A percentile compares a stretch with the other conserved stretches of the same genome.
Evolutionary conservation across 2,113 vertebrate genomes (phyloP).

Genomic region (Hyperoodon ampullatus): DNA sequence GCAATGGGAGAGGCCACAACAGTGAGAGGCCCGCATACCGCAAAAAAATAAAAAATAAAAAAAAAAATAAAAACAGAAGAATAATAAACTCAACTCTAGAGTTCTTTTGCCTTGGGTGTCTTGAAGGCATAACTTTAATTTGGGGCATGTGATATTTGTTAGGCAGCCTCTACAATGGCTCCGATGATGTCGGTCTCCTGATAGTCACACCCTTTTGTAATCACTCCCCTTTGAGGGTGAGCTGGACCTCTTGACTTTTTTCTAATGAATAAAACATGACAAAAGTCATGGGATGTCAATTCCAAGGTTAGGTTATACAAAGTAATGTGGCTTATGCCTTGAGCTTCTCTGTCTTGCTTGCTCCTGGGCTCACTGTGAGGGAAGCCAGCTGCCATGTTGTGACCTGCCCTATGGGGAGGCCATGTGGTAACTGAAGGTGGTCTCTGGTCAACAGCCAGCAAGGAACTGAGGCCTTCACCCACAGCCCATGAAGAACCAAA

Average conservation of each 20-base stretch:
- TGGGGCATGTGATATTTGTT: neutral
- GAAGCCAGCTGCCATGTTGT: neutral
- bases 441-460: neutral
- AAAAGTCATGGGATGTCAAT: constrained; percentile 47
- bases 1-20: too few species aligned
- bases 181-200: neutral
- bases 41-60: too few species aligned
- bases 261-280: constrained; percentile 52
- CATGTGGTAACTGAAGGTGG: neutral
- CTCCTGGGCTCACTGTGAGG: neutral
- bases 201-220: neutral
- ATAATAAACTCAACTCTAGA: constrained; percentile 3
- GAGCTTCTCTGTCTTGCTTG: neutral
- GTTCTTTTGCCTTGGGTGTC: neutral
- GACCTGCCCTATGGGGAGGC: neutral
- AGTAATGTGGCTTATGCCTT: neutral
- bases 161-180: neutral
- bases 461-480: neutral
- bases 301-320: constrained; percentile 56
- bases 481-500: neutral
- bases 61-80: too few species aligned
- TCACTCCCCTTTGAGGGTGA: constrained; percentile 27
- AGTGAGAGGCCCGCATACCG: too few species aligned
- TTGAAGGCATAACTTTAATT: constrained; percentile 56
- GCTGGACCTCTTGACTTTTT: constrained; percentile 38